Evolutionary conservation across 2,888 invertebrate genomes (phyloP).

Genomic region (Drosophila parthenogenetica): DNA sequence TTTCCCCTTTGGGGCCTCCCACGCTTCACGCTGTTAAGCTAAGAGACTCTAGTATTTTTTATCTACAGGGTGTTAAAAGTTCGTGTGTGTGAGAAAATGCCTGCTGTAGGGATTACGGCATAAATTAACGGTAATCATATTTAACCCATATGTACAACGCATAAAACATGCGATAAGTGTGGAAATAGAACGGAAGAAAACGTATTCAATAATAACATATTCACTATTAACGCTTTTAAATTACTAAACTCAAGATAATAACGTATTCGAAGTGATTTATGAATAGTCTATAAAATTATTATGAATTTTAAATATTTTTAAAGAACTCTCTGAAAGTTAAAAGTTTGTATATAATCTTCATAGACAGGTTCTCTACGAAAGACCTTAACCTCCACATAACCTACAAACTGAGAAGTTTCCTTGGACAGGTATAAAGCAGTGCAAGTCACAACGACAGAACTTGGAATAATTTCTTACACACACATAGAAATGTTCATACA

Average conservation of each 20-base stretch:
- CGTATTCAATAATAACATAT: background rate
- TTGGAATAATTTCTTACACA: background rate
- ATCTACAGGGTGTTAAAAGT: background rate
- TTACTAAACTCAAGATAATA: background rate
- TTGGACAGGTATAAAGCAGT: constrained; percentile 11
- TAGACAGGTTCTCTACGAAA: background rate
- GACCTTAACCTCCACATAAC: constrained; percentile 14
- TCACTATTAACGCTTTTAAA: background rate
- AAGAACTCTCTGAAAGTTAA: too few relatives aligned
- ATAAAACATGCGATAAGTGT: constrained; percentile 2
- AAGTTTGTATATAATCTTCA: background rate
- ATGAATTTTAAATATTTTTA: too few relatives aligned
- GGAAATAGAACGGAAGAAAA: background rate
- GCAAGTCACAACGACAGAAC: constrained; percentile 1
- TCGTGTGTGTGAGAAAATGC: background rate
- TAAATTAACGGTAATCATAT: background rate
- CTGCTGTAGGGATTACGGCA: background rate
- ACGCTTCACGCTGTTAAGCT: too few relatives aligned
- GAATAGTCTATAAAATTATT: background rate
- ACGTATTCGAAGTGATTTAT: background rate
- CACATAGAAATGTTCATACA: background rate
- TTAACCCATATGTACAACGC: background rate
- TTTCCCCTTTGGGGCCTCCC: too few relatives aligned
- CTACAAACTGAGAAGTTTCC: background rate
- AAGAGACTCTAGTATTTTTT: too few relatives aligned